Conservation (phyloP, 1,140 invertebrate species). For the Lasioglossum baleicum region DNA sequence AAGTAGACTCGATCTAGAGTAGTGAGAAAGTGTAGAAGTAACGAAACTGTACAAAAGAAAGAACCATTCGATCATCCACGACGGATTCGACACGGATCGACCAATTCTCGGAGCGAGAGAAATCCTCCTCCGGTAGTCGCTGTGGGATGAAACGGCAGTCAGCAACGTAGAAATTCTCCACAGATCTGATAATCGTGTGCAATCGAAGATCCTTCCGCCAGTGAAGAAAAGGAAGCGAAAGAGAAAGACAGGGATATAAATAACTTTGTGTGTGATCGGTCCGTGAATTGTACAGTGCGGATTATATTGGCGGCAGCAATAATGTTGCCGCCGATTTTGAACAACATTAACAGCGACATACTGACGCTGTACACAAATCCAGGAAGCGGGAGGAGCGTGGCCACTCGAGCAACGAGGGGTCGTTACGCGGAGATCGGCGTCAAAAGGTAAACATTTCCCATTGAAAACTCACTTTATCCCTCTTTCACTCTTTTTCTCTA, state of each 20-base stretch:
- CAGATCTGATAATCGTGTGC: not conserved
- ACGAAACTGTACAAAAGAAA: not conserved
- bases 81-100: not conserved
- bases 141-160: not conserved
- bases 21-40: not conserved
- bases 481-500: not conserved
- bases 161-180: not conserved
- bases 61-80: no score
- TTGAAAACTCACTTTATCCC: not conserved
- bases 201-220: not conserved
- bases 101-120: not conserved
- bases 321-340: conserved; percentile 73
- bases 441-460: conserved; percentile 69
- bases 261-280: not conserved
- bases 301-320: conserved; percentile 20
- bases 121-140: not conserved
- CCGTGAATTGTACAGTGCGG: conserved; percentile 39
- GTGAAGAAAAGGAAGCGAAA: no score
- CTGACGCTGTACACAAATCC: conserved; percentile 75
- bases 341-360: conserved; percentile 76
- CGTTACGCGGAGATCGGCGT: conserved; percentile 77
- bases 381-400: conserved; percentile 64
- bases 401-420: conserved; percentile 62
- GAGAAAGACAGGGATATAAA: not conserved
- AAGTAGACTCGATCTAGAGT: not conserved